Conservation (phyloP, 2,888 invertebrate species). For the Antheraea yamamai region DNA sequence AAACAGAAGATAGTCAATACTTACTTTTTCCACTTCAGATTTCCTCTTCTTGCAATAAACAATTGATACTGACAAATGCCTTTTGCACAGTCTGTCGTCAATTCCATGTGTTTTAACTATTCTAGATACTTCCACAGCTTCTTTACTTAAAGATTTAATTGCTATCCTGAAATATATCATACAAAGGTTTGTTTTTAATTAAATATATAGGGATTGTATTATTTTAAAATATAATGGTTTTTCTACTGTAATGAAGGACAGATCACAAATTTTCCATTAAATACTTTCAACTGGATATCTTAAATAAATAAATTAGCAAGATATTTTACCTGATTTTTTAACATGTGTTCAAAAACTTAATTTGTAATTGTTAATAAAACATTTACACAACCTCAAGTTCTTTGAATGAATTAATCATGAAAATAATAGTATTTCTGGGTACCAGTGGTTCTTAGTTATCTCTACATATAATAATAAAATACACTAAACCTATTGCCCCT, state of each 20-base stretch:
- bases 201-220: not conserved
- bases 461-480: too few species aligned
- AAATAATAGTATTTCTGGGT: too few species aligned
- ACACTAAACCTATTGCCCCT: too few species aligned
- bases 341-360: not conserved
- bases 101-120: constrained; percentile 32
- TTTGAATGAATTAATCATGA: too few species aligned
- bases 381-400: too few species aligned
- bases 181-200: not conserved
- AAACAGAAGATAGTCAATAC: too few species aligned
- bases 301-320: too few species aligned
- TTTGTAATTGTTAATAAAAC: too few species aligned
- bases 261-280: too few species aligned
- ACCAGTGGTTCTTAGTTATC: too few species aligned
- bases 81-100: constrained; percentile 36
- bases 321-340: not conserved
- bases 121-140: constrained; percentile 38
- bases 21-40: constrained; percentile 84
- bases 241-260: not conserved
- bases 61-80: constrained; percentile 58
- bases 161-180: constrained; percentile 52
- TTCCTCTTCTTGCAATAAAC: constrained; percentile 81
- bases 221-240: not conserved
- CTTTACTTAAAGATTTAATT: constrained; percentile 46
- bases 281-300: too few species aligned